phyloP scores from a whole-genome alignment of 1,140 invertebrate genomes.

The Rhynchophorus ferrugineus region DNA sequence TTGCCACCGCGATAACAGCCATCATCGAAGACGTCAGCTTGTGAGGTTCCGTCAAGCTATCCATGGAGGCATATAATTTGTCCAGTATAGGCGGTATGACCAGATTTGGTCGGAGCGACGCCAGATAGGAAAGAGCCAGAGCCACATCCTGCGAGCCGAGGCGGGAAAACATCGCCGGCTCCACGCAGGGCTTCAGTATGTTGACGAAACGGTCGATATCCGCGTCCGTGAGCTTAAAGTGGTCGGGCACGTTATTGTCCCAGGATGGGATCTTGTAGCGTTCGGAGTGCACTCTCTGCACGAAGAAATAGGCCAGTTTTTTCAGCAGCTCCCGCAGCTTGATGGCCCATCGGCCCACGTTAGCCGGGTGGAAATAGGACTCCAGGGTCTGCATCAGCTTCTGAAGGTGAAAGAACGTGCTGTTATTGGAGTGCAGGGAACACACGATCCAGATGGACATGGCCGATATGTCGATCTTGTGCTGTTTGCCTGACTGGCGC shows the following conservation, averaged over 20 bases:
- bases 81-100: constrained; percentile 80
- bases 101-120: constrained; percentile 70
- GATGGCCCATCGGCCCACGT: constrained; percentile 68
- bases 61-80: constrained; percentile 66
- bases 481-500: constrained; percentile 37
- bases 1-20: constrained; percentile 62
- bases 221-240: constrained; percentile 65
- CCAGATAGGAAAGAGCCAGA: constrained; percentile 64
- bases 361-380: constrained; percentile 86
- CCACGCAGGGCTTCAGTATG: constrained; percentile 37
- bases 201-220: constrained; percentile 81
- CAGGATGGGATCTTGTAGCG: constrained; percentile 56
- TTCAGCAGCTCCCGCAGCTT: constrained; percentile 56
- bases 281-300: constrained; percentile 57
- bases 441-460: constrained; percentile 66
- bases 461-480: constrained; percentile 50
- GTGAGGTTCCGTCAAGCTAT: constrained; percentile 82
- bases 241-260: constrained; percentile 58
- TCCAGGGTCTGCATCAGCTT: constrained; percentile 77
- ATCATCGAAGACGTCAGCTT: constrained; percentile 73
- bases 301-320: constrained; percentile 53
- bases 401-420: constrained; percentile 65
- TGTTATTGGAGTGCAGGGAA: constrained; percentile 48
- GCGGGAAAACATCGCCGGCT: constrained; percentile 69
- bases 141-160: constrained; percentile 56